Conservation (phyloP, 2,888 invertebrate genomes). For the Teinopalpus imperialis region DNA sequence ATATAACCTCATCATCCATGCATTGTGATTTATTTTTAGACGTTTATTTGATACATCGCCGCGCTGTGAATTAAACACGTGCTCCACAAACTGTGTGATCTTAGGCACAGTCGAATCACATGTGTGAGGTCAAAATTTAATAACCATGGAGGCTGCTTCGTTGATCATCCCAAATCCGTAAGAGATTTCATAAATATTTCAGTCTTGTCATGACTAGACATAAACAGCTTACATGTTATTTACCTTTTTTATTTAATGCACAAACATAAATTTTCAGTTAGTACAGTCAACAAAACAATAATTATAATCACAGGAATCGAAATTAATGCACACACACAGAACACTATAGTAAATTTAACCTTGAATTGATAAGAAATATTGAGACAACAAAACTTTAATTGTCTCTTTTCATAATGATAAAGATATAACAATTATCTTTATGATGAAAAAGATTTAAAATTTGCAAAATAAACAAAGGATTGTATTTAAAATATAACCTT, state of each 20-base stretch:
- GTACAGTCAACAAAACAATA: too few species aligned
- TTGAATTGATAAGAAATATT: conserved; percentile 24
- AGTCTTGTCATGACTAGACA: conserved; percentile 48
- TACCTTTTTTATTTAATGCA: conserved; percentile 23
- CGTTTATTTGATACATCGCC: conserved; percentile 61
- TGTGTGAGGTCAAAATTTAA: conserved; percentile 41
- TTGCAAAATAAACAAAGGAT: conserved; percentile 8
- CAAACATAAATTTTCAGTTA: neutral
- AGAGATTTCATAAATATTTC: conserved; percentile 49
- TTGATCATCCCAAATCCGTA: conserved; percentile 67
- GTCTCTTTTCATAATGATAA: neutral
- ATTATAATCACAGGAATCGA: conserved; percentile 1
- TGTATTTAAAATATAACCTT: too few species aligned
- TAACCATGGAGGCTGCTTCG: conserved; percentile 58
- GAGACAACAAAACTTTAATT: neutral
- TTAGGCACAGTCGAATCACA: conserved; percentile 39
- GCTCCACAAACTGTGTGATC: conserved; percentile 46
- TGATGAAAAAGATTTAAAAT: conserved; percentile 8
- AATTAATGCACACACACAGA: conserved; percentile 10
- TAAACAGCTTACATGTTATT: conserved; percentile 44
- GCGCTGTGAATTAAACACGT: conserved; percentile 59
- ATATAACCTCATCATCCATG: conserved; percentile 67
- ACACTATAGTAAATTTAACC: conserved; percentile 19
- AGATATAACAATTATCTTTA: neutral
- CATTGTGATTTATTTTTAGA: conserved; percentile 78